phyloP scores from a whole-genome alignment of 2,888 invertebrate genomes.

The Hipparchia semele region DNA sequence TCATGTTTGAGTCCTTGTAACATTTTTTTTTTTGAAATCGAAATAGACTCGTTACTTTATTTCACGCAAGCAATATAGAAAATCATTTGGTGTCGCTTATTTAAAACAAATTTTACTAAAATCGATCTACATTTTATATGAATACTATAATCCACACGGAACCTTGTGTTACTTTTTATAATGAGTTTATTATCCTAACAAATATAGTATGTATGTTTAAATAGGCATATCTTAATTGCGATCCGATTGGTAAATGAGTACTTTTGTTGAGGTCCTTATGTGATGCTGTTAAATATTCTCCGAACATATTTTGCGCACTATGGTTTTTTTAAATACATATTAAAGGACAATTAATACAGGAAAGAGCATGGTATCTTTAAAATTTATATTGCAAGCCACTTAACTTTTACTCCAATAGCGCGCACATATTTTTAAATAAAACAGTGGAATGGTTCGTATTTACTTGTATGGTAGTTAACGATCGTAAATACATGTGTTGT shows the following conservation, averaged over 20 bases:
- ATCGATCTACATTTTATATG: no score
- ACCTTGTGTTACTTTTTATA: neutral
- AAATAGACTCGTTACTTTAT: no score
- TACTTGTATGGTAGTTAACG: neutral
- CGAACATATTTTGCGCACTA: neutral
- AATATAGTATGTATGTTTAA: conserved; percentile 4
- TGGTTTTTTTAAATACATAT: neutral
- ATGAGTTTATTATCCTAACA: neutral
- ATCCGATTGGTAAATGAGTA: neutral
- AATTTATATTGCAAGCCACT: neutral
- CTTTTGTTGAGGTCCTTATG: neutral
- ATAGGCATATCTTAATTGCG: neutral
- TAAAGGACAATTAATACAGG: neutral
- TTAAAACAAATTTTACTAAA: no score
- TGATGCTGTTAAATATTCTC: neutral
- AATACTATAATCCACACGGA: no score
- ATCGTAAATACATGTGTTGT: neutral
- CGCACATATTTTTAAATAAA: conserved; percentile 2
- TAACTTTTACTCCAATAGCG: neutral
- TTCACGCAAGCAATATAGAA: no score
- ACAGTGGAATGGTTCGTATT: neutral
- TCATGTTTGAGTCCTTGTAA: no score
- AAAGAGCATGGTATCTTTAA: neutral
- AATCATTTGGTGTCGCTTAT: no score
- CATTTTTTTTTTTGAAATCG: no score